Base-by-base conservation (phyloP, 2,113 vertebrate genomes). In the Myrmophylax atrothorax region DNA sequence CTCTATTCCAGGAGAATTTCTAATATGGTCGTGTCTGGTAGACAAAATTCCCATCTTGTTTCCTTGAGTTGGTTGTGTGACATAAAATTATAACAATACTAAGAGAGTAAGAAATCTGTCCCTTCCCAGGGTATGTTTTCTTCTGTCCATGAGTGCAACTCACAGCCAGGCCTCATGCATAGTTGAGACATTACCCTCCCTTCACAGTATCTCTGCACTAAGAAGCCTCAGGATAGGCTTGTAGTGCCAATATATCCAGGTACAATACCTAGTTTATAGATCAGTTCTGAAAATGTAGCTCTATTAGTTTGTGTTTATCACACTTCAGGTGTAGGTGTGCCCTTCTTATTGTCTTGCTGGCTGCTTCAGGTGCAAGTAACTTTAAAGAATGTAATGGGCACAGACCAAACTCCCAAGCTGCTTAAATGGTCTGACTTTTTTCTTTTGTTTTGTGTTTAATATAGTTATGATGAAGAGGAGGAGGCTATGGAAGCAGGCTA, bases 391-490 rank as follows among this genome's bases (percentile, higher is more conserved):
- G 22, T 11, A 56, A 74, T 50, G 23, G 29, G 4, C 19, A 74
- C 42, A 89, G 9, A 46, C 20, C 58, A 83, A 92, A 37, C 7
- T 37, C 24, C 12, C 8, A 69, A 35, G 10, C 35, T 49, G 18
- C 25, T 52, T 64, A 73, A 87, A 55, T 67, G 5, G 12, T 38
- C 53, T 75, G 16, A 75, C 25, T 23, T 26, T 75, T 84, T 25
- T 74, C 83, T 87, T 92, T 96, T 83, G 9, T 94, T 88, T 38
- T 90, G 8, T 93, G 40, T 82, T 90, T 84, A 69, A 70, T 66
- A 60, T 47, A 99, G 99, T 74, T 99, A 98, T 42, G 98, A 99
- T 96, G 99, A 99, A 95, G 96, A 94, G 22, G 84, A 58, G 1
- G 97, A 97, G 9, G 86, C 91, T 59, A 99, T 99, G 98, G 99